A percentile compares a stretch with the other conserved stretches of the same genome.
Conservation (phyloP, 2,113 vertebrate genomes). For the Planiliza haematocheilus region DNA sequence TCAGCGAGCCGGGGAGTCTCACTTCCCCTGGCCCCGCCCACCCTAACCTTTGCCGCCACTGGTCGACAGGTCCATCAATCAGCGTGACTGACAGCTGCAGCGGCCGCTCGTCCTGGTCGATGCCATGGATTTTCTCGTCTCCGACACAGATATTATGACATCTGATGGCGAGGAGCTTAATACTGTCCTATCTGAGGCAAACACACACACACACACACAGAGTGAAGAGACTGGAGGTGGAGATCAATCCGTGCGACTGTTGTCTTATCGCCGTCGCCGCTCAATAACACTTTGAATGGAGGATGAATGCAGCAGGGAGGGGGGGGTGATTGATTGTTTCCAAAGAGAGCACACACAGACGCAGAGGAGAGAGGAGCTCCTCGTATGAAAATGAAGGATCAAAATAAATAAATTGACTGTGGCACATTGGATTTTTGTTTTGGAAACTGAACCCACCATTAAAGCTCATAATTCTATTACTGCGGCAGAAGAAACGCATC, state of each 20-base stretch:
- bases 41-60: slow-evolving; percentile 47
- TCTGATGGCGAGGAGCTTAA: slow-evolving; percentile 66
- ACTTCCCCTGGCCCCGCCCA: slow-evolving; percentile 35
- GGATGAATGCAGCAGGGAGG: slow-evolving; percentile 28
- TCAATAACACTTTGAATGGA: slow-evolving; percentile 52
- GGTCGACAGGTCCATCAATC: slow-evolving; percentile 77
- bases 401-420: neutral
- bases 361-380: neutral
- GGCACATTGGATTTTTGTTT: slow-evolving; percentile 13
- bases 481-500: too few species aligned
- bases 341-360: neutral
- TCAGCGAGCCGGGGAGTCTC: slow-evolving; percentile 34
- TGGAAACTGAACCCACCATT: neutral
- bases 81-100: slow-evolving; percentile 61
- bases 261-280: slow-evolving; percentile 33
- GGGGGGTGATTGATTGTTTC: slow-evolving; percentile 30
- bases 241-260: slow-evolving; percentile 56
- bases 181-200: slow-evolving; percentile 54
- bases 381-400: too few species aligned
- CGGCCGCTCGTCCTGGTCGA: slow-evolving; percentile 64
- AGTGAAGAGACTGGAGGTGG: slow-evolving; percentile 15
- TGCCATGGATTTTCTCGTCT: slow-evolving; percentile 71
- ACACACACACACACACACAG: slow-evolving; percentile 21
- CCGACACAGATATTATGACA: slow-evolving; percentile 67
- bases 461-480: neutral